phyloP scores from a whole-genome alignment of 2,888 invertebrate species.

The Pyrrhia umbra region DNA sequence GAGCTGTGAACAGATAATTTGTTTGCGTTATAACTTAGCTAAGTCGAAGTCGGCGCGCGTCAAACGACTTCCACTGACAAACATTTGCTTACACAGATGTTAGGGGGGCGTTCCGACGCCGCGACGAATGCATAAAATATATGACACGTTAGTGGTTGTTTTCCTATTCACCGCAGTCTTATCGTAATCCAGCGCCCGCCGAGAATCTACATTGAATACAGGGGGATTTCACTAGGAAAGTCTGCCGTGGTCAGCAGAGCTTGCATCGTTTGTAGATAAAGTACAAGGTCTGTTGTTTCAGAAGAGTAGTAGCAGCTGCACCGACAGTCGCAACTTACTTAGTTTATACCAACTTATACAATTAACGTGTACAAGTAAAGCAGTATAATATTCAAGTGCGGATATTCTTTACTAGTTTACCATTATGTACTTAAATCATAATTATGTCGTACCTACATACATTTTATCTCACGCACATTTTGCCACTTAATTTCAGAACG shows the following conservation, averaged over 20 bases:
- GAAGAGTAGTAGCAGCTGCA: neutral
- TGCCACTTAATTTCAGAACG: too few species aligned
- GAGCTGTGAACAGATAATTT: slow-evolving; percentile 55
- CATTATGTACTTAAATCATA: too few species aligned
- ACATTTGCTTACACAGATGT: slow-evolving; percentile 41
- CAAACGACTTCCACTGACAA: slow-evolving; percentile 46
- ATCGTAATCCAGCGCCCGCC: neutral
- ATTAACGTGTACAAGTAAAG: neutral
- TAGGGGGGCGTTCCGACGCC: slow-evolving; percentile 23
- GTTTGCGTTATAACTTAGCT: slow-evolving; percentile 49
- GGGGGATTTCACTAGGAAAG: neutral
- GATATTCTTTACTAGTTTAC: too few species aligned
- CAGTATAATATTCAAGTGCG: too few species aligned
- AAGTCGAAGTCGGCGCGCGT: slow-evolving; percentile 25
- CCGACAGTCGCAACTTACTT: neutral
- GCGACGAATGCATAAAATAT: slow-evolving; percentile 2
- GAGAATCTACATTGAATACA: neutral
- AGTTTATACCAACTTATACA: neutral
- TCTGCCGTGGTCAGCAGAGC: neutral
- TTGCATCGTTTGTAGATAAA: neutral
- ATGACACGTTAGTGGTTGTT: neutral
- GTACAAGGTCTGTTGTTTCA: neutral
- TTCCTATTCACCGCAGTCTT: neutral
- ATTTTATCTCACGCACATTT: too few species aligned
- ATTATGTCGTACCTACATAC: too few species aligned